A percentile compares a stretch with the other conserved stretches of the same genome.
Evolutionary conservation across 2,888 invertebrate species (phyloP).

Genomic region (Macaria notata): DNA sequence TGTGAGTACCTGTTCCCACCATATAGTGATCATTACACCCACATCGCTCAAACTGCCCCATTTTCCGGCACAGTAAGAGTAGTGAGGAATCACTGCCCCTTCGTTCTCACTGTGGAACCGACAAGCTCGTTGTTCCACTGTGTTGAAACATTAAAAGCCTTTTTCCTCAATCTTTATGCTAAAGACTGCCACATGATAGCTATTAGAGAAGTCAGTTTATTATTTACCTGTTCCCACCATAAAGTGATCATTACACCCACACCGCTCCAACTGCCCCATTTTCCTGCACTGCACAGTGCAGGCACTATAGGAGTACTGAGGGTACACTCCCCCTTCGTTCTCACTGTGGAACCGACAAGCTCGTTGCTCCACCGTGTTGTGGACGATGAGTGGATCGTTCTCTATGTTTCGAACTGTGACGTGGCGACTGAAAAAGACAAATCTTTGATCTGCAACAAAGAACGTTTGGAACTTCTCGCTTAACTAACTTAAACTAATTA

Average conservation of each 20-base stretch:
- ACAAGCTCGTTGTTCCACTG: conserved; percentile 85
- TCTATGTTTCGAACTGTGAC: conserved; percentile 84
- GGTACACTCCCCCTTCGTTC: conserved; percentile 83
- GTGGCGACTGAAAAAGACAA: conserved; percentile 62
- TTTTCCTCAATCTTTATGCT: too few species aligned
- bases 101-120: conserved; percentile 86
- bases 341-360: conserved; percentile 88
- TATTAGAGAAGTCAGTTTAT: too few species aligned
- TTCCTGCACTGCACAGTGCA: conserved; percentile 88
- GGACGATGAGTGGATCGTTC: conserved; percentile 84
- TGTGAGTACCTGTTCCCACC: conserved; percentile 79
- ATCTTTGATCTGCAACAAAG: too few species aligned
- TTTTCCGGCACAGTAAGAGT: conserved; percentile 88
- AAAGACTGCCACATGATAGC: too few species aligned
- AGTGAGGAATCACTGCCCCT: conserved; percentile 83
- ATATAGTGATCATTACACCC: conserved; percentile 87
- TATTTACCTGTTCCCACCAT: conserved; percentile 83
- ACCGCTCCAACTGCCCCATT: conserved; percentile 81
- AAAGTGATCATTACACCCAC: conserved; percentile 87
- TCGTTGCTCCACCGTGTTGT: conserved; percentile 84
- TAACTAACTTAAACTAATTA: too few species aligned
- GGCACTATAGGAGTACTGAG: conserved; percentile 87
- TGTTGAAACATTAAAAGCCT: conserved; percentile 51
- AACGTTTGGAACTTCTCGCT: too few species aligned
- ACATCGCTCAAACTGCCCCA: conserved; percentile 83